Evolutionary conservation across 2,888 invertebrate genomes (phyloP), one percentile per base, ranked within the genome.

Genomic region (Tipula vernalis): DNA sequence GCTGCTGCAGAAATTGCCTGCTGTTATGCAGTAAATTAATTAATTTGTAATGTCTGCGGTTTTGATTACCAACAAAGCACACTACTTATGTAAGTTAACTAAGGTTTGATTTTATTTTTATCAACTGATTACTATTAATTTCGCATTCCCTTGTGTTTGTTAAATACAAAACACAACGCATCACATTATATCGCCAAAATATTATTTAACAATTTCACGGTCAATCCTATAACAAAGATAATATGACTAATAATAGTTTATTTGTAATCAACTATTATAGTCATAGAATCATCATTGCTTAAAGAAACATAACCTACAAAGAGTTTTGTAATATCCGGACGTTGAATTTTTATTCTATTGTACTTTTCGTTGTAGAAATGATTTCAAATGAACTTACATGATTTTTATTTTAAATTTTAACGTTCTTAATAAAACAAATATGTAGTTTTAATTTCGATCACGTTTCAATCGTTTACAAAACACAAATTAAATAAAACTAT

Each of bases 361-460:
- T 57, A 39, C 39, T n/a, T 57, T 57, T 57, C n/a, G 51, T 15
- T 71, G 28, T 28, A 71, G 28, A 28, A 71, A 28, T 28, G 18
- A 28, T 71, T 28, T 28, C 28, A 28, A 71, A 71, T 10, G 15
- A 71, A 28, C 3, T 71, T 71, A 71, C 71, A 71, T 12, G 28
- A 28, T 28, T 28, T 1, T 71, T 71, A 8, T 71, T 71, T 71
- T 28, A 71, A 71, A 57, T 18, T 57, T 71, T 71, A 8, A 28
- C 28, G 28, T 71, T 71, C 71, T 71, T 28, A 8, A 28, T 28
- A 71, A 71, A 57, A 57, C 28, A 71, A 71, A n/a, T n/a, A n/a
- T n/a, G n/a, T 71, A 71, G 71, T 71, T 71, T 71, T 71, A 71
- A 71, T 71, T 71, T 71, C 71, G 71, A 71, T 71, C 71, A 71